Evolutionary conservation across 2,888 invertebrate genomes (phyloP), one percentile per base, ranked within the genome.

Genomic region (Plebejus anna): DNA sequence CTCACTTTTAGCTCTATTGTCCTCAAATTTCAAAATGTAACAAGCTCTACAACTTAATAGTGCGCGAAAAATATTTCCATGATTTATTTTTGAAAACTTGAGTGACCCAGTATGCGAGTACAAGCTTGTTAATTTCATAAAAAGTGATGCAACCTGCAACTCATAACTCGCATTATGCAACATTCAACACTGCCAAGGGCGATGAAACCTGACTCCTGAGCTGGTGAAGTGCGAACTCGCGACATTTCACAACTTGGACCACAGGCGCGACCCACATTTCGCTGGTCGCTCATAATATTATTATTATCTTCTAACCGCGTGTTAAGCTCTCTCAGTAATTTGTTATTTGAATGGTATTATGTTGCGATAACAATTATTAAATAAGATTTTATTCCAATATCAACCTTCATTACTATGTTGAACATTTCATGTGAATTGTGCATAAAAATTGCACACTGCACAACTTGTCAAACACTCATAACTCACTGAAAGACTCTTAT

Each of bases 261-360:
- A 72, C 72, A 42, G 47, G 47, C 22, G 28, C 28, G 72, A 11
- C 42, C 47, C 51, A 51, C 22, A 28, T 72, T 51, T 72, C 51
- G 28, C 51, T 28, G 51, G 47, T 51, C 71, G 71, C 71, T 71
- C 38, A 42, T 9, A 28, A 47, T 7, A 55, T 76, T 51, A 28
- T 71, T 7, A 55, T 76, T 51, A 76, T 55, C 55, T 70, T 70
- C 51, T 55, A 70, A 57, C 57, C 55, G 70, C 55, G 55, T 55
- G 22, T 70, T 70, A 70, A 51, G 70, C 55, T 66, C 32, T 47
- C 51, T 36, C 16, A n/a, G 36, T 76, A 57, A 36, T 70, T 11
- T 22, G 22, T 57, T 3, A 55, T 75, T 70, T 16, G 32, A 70
- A 75, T n/a, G 47, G 75, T 75, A 4, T 51, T 70, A n/a, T 55